Conservation (phyloP, 2,888 invertebrate genomes). For the Sphaerophoria taeniata region DNA sequence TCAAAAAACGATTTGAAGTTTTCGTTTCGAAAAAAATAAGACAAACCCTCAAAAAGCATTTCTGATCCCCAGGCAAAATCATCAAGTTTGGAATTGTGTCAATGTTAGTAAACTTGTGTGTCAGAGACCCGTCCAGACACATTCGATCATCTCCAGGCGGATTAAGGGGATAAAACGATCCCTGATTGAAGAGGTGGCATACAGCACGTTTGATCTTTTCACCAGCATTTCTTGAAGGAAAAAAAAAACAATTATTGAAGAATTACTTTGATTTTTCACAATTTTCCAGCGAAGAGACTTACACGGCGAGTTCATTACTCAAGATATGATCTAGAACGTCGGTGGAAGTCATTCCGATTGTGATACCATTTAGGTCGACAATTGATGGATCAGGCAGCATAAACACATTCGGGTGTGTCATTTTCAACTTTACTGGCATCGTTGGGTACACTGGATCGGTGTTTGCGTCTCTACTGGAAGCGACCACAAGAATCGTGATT, state of each 20-base stretch:
- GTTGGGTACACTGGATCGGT: constrained; percentile 93
- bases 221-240: constrained; percentile 81
- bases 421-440: constrained; percentile 87
- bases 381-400: constrained; percentile 92
- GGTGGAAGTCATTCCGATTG: constrained; percentile 91
- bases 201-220: constrained; percentile 91
- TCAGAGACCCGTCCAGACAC: constrained; percentile 88
- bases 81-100: constrained; percentile 91
- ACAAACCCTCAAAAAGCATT: constrained; percentile 90
- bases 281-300: constrained; percentile 78
- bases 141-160: constrained; percentile 87
- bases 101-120: constrained; percentile 89
- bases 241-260: background rate
- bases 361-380: constrained; percentile 89
- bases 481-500: constrained; percentile 89
- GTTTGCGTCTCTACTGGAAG: constrained; percentile 91
- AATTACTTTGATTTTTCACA: background rate
- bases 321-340: constrained; percentile 93
- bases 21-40: background rate
- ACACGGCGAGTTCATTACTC: constrained; percentile 90
- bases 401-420: constrained; percentile 86
- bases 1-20: background rate
- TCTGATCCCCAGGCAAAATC: constrained; percentile 92
- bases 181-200: constrained; percentile 89
- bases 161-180: constrained; percentile 91